phyloP scores from a whole-genome alignment of 2,797 vertebrate species.

The Pantherophis vulpinus region DNA sequence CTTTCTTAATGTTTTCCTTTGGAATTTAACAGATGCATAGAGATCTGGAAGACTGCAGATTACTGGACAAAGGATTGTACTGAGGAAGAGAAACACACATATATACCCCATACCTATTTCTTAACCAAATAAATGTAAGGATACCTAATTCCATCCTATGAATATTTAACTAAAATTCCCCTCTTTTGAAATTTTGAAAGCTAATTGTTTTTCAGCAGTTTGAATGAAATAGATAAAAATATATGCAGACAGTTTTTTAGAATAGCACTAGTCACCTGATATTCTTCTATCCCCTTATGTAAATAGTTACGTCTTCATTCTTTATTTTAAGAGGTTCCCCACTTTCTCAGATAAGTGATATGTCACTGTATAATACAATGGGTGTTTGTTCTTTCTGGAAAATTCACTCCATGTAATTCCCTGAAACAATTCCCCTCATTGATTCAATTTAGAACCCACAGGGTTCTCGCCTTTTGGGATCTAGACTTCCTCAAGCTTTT shows the following conservation, averaged over 20 bases:
- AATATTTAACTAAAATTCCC: not conserved
- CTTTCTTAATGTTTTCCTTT: not conserved
- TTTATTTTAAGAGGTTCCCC: not conserved
- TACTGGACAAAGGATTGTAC: not conserved
- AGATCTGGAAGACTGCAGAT: not conserved
- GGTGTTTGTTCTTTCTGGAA: not conserved
- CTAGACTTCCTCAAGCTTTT: slow-evolving; percentile 6
- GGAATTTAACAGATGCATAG: not conserved
- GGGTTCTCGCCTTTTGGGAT: not conserved
- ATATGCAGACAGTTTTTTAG: not conserved
- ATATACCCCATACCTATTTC: not conserved
- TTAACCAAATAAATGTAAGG: not conserved
- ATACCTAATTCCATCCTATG: not conserved
- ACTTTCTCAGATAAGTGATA: not conserved
- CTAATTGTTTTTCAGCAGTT: not conserved
- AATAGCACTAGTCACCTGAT: not conserved
- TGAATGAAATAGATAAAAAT: not conserved
- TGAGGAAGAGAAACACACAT: not conserved
- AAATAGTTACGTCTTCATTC: not conserved
- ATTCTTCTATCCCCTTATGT: not conserved
- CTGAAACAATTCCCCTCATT: not conserved
- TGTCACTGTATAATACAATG: not conserved
- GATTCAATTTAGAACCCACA: not conserved
- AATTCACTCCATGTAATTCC: not conserved
- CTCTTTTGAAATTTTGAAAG: not conserved